These are phyloP conservation scores for Parazoanthus atlanticus DNA, from an alignment of 92 coral and sea anemone genomes.

Conservation along the genomic window DNA sequence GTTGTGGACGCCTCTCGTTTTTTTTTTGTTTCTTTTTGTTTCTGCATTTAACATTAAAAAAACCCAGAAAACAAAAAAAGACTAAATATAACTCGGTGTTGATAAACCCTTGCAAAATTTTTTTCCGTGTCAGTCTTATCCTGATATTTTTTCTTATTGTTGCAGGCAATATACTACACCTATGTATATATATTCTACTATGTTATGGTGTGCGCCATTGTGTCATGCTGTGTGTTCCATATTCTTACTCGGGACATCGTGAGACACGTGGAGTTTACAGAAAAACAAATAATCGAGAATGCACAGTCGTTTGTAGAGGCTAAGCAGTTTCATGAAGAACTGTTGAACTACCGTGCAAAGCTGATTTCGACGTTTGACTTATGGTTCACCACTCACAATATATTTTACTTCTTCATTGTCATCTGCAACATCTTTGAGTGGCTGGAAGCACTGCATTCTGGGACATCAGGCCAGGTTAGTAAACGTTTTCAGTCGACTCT, in stretches of 20 bases:
- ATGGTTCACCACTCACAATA: constrained; percentile 69
- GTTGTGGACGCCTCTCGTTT: no score
- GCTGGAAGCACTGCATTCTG: constrained; percentile 50
- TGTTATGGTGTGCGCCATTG: constrained; percentile 59
- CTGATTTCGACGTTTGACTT: constrained; percentile 56
- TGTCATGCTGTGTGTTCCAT: constrained; percentile 66
- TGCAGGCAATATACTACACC: constrained; percentile 47
- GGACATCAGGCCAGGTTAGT: constrained; percentile 38
- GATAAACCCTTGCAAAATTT: not conserved
- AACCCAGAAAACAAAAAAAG: no score
- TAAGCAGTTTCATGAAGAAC: constrained; percentile 53
- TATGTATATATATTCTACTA: constrained; percentile 55
- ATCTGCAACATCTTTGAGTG: constrained; percentile 65
- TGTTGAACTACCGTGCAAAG: constrained; percentile 54
- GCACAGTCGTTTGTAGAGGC: constrained; percentile 52
- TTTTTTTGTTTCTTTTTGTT: not conserved
- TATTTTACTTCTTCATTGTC: constrained; percentile 64
- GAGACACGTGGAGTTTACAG: constrained; percentile 55
- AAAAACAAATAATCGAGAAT: constrained; percentile 38
- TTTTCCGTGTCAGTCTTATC: no score
- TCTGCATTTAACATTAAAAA: not conserved
- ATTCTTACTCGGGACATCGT: constrained; percentile 64
- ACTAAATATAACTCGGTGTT: no score
- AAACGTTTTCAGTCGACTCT: not conserved
- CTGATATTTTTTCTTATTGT: not conserved